phyloP scores from a whole-genome alignment of 2,113 vertebrate genomes.

The Odobenus rosmarus region DNA sequence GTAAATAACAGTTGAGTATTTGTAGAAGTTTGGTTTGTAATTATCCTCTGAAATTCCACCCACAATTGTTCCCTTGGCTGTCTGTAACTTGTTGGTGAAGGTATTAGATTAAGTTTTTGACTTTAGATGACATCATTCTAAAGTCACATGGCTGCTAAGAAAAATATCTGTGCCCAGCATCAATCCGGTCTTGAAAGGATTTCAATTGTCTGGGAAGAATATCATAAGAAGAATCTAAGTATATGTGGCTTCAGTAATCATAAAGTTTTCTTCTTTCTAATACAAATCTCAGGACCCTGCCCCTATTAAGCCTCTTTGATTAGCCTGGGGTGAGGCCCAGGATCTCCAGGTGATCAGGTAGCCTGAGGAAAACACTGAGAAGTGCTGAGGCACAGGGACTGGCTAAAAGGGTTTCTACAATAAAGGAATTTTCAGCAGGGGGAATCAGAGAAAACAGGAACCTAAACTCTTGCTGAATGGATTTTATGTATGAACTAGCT shows the following conservation, averaged over 20 bases:
- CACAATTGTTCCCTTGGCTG: not conserved
- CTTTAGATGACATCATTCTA: not conserved
- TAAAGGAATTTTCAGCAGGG: not conserved
- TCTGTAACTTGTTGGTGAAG: slow-evolving; percentile 35
- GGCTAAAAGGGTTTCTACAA: not conserved
- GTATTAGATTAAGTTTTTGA: not conserved
- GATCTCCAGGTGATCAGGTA: not conserved
- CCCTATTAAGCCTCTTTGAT: not conserved
- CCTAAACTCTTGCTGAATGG: not conserved
- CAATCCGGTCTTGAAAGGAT: not conserved
- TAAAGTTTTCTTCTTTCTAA: not conserved
- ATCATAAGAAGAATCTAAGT: not conserved
- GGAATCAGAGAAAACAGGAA: not conserved
- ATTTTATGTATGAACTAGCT: not conserved
- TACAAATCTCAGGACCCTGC: not conserved
- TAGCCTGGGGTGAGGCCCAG: not conserved
- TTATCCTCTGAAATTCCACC: not conserved
- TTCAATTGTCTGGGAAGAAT: not conserved
- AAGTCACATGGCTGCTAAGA: not conserved
- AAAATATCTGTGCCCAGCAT: not conserved
- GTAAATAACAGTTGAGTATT: not conserved
- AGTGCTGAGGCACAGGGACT: not conserved
- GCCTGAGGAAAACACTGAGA: not conserved
- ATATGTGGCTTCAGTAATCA: not conserved
- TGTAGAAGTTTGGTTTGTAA: slow-evolving; percentile 4